Conservation (phyloP, 2,113 vertebrate species). For the Cephalopterus ornatus region DNA sequence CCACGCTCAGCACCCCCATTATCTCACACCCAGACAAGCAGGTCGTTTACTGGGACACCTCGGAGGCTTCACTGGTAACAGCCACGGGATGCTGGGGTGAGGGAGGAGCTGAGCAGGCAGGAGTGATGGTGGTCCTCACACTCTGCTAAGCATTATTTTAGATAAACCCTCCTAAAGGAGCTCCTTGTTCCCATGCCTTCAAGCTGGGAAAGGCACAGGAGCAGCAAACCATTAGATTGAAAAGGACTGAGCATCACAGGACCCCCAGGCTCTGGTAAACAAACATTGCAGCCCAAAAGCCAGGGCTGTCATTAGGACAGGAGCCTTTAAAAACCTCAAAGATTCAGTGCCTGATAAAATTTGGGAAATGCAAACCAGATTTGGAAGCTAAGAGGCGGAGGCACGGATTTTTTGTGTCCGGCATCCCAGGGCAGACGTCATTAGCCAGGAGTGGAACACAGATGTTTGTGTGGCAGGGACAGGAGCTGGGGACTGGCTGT, state of each 20-base stretch:
- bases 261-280: not conserved
- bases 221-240: not conserved
- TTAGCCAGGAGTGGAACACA: not conserved
- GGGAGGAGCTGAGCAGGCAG: not conserved
- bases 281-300: not conserved
- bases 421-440: not conserved
- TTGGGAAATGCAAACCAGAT: not conserved
- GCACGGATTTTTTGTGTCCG: not conserved
- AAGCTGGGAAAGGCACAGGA: not conserved
- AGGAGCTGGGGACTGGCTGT: not conserved
- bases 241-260: not conserved
- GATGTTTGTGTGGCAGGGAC: not conserved
- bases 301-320: not conserved
- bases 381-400: too few relatives aligned
- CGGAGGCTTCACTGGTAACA: fast-evolving
- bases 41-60: not conserved
- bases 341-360: not conserved
- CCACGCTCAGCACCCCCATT: not conserved
- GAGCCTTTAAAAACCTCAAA: not conserved
- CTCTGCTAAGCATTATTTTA: not conserved
- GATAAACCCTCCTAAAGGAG: not conserved
- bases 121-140: not conserved
- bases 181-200: not conserved
- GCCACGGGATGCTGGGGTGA: not conserved
- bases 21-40: not conserved